A percentile compares a stretch with the other conserved stretches of the same genome.
Evolutionary conservation across 2,888 invertebrate species (phyloP).

Genomic region (Eumerus sabulonum): DNA sequence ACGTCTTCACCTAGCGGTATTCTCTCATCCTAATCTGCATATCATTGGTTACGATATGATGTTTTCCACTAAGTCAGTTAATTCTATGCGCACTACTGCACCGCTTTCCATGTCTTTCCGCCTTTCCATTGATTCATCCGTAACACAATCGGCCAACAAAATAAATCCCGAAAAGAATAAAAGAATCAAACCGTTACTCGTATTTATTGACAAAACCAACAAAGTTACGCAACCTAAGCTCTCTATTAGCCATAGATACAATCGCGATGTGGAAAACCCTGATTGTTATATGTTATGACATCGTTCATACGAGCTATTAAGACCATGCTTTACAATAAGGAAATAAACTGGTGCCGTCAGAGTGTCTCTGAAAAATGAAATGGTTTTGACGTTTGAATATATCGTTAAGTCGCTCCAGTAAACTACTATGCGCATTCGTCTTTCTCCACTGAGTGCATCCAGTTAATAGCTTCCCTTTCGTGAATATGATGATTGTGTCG

Average conservation of each 20-base stretch:
- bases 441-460: slow-evolving; percentile 22
- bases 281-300: slow-evolving; percentile 31
- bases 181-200: not conserved
- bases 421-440: slow-evolving; percentile 2
- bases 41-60: too few species aligned
- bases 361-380: too few species aligned
- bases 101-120: too few species aligned
- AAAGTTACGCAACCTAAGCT: slow-evolving; percentile 24
- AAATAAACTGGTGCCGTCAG: too few species aligned
- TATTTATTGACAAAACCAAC: not conserved
- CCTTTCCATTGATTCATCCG: too few species aligned
- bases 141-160: too few species aligned
- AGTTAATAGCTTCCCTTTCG: slow-evolving; percentile 30
- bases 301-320: slow-evolving; percentile 19
- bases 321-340: not conserved
- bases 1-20: too few species aligned
- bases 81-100: too few species aligned
- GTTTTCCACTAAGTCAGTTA: not conserved
- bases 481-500: slow-evolving; percentile 8
- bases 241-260: slow-evolving; percentile 6
- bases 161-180: not conserved
- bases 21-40: too few species aligned
- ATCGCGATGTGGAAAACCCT: not conserved
- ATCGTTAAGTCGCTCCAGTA: not conserved
- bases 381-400: too few species aligned